Percentiles rank a stretch among this genome's conserved stretches.
phyloP scores from a whole-genome alignment of 2,797 vertebrate species.

The Peromyscus melanophrys region DNA sequence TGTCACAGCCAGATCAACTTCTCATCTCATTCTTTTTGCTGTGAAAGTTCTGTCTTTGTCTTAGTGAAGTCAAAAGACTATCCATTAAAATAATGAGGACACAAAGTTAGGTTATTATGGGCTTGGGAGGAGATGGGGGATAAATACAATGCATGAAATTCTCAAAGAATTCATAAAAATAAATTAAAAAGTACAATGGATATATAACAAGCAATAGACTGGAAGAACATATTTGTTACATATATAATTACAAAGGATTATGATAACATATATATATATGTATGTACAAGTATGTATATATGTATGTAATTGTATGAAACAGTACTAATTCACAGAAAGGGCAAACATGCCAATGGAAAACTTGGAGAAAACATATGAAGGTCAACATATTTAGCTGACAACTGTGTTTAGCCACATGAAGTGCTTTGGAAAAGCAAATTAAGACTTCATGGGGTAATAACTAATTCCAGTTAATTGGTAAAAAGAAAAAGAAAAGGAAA shows the following conservation, averaged over 20 bases:
- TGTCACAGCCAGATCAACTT: background rate
- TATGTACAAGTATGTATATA: background rate
- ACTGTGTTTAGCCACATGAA: background rate
- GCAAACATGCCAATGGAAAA: background rate
- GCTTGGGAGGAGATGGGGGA: background rate
- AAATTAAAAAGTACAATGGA: background rate
- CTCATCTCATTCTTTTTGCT: background rate
- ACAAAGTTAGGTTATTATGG: background rate
- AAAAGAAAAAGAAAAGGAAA: background rate
- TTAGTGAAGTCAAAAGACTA: slow-evolving; percentile 13
- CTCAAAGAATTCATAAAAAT: background rate
- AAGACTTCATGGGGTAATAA: background rate
- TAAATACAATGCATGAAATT: background rate
- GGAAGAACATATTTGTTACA: background rate
- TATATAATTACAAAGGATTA: background rate
- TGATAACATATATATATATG: background rate
- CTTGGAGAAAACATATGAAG: background rate
- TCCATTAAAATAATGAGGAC: background rate
- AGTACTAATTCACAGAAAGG: background rate
- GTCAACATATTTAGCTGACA: background rate
- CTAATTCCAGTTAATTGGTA: slow-evolving; percentile 1
- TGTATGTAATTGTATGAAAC: background rate
- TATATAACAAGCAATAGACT: background rate
- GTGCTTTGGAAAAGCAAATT: slow-evolving; percentile 2
- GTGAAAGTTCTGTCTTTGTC: slow-evolving; percentile 11